Evolutionary conservation across 1,140 invertebrate species (phyloP).

Genomic region (Polypedilum pembai): DNA sequence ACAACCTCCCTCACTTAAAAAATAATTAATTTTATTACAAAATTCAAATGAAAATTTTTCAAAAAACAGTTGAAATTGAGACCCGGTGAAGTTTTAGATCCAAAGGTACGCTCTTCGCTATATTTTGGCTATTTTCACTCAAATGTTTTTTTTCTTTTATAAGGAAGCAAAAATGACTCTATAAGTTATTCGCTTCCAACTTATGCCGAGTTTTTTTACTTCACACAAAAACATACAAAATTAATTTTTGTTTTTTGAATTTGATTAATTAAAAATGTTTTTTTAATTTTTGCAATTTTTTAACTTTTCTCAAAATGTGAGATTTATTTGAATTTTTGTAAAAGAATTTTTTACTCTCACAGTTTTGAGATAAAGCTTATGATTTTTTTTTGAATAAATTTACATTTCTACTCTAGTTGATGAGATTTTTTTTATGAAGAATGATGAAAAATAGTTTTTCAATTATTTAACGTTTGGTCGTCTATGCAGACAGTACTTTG

Average conservation of each 20-base stretch:
- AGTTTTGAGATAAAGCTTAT: background rate
- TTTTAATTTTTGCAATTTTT: background rate
- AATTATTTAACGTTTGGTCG: too few species aligned
- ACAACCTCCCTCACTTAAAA: background rate
- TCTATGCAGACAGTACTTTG: too few species aligned
- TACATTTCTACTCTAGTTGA: background rate
- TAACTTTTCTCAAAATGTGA: background rate
- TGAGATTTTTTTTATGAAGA: background rate
- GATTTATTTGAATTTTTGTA: background rate
- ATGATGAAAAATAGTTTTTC: too few species aligned
- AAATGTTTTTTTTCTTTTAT: slow-evolving; percentile 12
- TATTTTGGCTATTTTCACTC: slow-evolving; percentile 35
- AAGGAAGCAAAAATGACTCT: background rate
- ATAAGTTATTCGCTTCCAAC: too few species aligned
- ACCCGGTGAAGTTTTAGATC: slow-evolving; percentile 68
- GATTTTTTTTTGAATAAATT: slow-evolving; percentile 1
- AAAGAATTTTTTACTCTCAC: too few species aligned
- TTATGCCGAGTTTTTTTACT: background rate
- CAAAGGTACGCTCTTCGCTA: slow-evolving; percentile 57
- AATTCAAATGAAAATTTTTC: background rate
- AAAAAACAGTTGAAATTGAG: slow-evolving; percentile 58
- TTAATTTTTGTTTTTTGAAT: background rate
- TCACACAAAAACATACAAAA: background rate
- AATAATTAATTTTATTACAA: background rate
- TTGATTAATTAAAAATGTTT: background rate